Percentiles rank a stretch among this genome's conserved stretches.
phyloP scores from a whole-genome alignment of 2,888 invertebrate genomes.

The Pterostichus madidus region DNA sequence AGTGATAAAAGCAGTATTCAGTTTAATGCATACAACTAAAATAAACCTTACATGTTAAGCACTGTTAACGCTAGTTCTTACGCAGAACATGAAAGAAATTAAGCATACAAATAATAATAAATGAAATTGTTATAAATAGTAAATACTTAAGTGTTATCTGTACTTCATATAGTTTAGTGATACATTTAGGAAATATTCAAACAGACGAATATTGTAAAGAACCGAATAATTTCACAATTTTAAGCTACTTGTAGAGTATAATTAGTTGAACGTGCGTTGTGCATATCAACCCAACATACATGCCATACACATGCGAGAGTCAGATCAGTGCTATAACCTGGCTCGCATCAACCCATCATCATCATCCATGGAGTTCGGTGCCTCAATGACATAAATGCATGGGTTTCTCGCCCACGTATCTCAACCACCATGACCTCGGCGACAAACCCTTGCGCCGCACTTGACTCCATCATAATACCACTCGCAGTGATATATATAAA shows the following conservation, averaged over 20 bases:
- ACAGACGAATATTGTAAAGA: constrained; percentile 59
- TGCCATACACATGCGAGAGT: constrained; percentile 25
- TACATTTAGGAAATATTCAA: constrained; percentile 75
- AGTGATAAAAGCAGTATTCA: constrained; percentile 70
- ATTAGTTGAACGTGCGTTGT: constrained; percentile 65
- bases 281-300: constrained; percentile 66
- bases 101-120: constrained; percentile 71
- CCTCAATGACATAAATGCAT: constrained; percentile 5
- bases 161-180: constrained; percentile 80
- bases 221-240: constrained; percentile 65
- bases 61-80: constrained; percentile 72
- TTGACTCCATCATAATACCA: neutral
- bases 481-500: constrained; percentile 50
- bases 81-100: constrained; percentile 71
- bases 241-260: constrained; percentile 58
- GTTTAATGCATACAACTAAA: constrained; percentile 68
- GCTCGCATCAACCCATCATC: neutral
- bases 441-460: neutral
- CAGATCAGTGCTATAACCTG: constrained; percentile 21
- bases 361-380: constrained; percentile 49
- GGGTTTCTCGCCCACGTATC: neutral
- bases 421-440: constrained; percentile 11
- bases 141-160: constrained; percentile 77
- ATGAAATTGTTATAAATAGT: constrained; percentile 77
- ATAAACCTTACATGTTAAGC: constrained; percentile 72